Base-by-base conservation (phyloP, 2,113 vertebrate species). In the Seriola quinqueradiata region DNA sequence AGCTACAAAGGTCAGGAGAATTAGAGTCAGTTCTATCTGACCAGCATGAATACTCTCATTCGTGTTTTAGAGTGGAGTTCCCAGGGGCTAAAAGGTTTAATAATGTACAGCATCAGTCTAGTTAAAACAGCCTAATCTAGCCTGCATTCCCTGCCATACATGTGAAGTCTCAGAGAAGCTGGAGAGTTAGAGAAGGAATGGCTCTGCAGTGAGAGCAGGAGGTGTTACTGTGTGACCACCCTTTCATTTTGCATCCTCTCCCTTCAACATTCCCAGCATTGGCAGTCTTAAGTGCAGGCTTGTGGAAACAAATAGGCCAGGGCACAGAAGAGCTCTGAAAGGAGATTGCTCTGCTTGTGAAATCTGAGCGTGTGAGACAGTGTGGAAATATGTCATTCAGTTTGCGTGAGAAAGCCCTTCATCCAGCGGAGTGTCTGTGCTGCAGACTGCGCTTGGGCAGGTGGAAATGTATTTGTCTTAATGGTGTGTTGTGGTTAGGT, bases 271-370 rank as follows among this genome's bases (percentile, higher is more conserved):
- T 70, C 61, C 28, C 58, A 72, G 71, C 58, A 40, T 77, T 69
- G 69, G 84, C 78, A 63, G 74, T 5, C 46, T 3, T 66, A 75
- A 87, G 83, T 75, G 79, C 52, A 87, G 82, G 77, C 84, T 83
- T 81, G 58, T 79, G 69, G n/a, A 85, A 63, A 76, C 81, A 82
- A 89, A 84, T 87, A 82, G 82, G 88, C 76, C 78, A 82, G 67
- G 48, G 70, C 81, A 86, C 85, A 86, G 79, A 90, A 76, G 84
- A 68, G 59, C 60, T 77, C 63, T 3, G 65, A 75, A 66, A 87
- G 82, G 78, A 89, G 75, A 83, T 82, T n/a, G 14, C 81, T 70
- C 74, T 14, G 78, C 71, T 44, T 28, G 70, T 76, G 84, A 91
- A 89, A 87, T 63, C 32, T 23, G 83, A 84, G 75, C 4, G 14